Conservation (phyloP, 2,888 invertebrate species). For the Loripinus fragilis region DNA sequence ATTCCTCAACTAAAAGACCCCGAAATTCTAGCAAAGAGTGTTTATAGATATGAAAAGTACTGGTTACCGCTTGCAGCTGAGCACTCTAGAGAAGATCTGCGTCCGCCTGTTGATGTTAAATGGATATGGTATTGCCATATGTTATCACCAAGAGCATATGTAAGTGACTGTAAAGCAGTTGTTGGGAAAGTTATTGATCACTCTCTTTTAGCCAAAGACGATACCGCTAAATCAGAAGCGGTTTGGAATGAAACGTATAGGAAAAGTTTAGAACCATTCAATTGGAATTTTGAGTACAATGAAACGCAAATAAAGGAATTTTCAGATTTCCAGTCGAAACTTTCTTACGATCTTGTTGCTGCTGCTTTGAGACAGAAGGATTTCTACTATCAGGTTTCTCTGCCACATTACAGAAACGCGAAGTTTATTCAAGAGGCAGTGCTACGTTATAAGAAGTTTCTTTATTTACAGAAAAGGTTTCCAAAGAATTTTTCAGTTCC, state of each 20-base stretch:
- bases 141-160: constrained; percentile 78
- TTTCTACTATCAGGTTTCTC: constrained; percentile 84
- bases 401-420: constrained; percentile 84
- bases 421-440: constrained; percentile 82
- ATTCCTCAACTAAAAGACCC: constrained; percentile 69
- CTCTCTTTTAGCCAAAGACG: constrained; percentile 72
- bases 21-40: constrained; percentile 81
- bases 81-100: constrained; percentile 73
- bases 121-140: constrained; percentile 85
- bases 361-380: constrained; percentile 83
- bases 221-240: constrained; percentile 36
- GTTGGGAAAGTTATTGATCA: constrained; percentile 81
- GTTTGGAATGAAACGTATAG: constrained; percentile 69
- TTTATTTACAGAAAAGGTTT: constrained; percentile 82
- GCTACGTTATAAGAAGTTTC: constrained; percentile 82
- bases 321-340: constrained; percentile 33
- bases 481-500: constrained; percentile 84
- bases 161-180: constrained; percentile 69
- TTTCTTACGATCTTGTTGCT: constrained; percentile 82
- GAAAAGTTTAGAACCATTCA: constrained; percentile 61
- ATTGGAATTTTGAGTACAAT: constrained; percentile 34
- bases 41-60: constrained; percentile 83
- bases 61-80: constrained; percentile 84
- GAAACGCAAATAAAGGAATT: not conserved
- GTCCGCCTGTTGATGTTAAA: constrained; percentile 84